Evolutionary conservation across 2,888 invertebrate species (phyloP), one percentile per base, ranked within the genome.

Genomic region (Drosophila subsilvestris): DNA sequence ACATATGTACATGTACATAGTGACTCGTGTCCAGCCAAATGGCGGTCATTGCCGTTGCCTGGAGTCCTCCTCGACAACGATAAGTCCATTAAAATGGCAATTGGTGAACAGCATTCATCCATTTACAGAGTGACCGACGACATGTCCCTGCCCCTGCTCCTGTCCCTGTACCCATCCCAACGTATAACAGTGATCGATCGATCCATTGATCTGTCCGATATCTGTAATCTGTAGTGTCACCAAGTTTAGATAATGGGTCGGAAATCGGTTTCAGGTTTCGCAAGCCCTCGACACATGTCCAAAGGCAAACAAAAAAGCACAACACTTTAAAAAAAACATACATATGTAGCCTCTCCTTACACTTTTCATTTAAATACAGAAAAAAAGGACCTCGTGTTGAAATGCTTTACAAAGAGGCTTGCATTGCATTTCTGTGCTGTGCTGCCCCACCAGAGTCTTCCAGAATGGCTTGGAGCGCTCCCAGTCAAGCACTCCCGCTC

Each of bases 161-260:
- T 27, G 32, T 32, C 32, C 32, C 32, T 12, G 3, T 12, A 12
- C 32, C 12, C 32, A 32, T 4, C 32, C 10, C 3, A 32, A 12
- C 12, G 32, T n/a, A n/a, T n/a, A n/a, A n/a, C 32, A 37, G 14
- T 71, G 69, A 27, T 69, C 49, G 54, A 69, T 71, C 68, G 53
- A 63, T 60, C 37, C 17, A 63, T 63, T 45, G 29, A 67, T 58
- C 43, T 18, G 32, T 49, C 29, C 53, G 32, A 10, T 29, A 3
- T 37, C 14, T 37, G 27, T 65, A 29, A 32, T 66, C 55, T 10
- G 32, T 22, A 47, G 29, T 48, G 55, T 56, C 48, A 54, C 55
- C 42, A 67, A 29, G 68, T 67, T 68, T 54, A 68, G 68, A 68
- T 67, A 67, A 54, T 45, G 66, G 37, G 1, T 17, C 10, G 49